A percentile compares a stretch with the other conserved stretches of the same genome.
Evolutionary conservation across 2,888 invertebrate genomes (phyloP).

Genomic region (Colletes collaris): DNA sequence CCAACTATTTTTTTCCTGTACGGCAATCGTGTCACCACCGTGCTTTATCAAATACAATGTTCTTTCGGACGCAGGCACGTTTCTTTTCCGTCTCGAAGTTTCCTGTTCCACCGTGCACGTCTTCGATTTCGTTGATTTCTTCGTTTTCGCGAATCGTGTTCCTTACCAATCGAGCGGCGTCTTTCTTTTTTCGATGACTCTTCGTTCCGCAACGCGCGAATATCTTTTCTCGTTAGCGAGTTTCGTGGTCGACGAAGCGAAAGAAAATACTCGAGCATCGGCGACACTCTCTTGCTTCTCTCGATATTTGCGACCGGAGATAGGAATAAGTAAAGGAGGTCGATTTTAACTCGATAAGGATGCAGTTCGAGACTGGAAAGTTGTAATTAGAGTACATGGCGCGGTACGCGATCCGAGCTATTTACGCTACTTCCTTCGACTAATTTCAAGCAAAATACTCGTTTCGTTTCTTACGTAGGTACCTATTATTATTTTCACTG

Average conservation of each 20-base stretch:
- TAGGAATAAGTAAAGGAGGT: background rate
- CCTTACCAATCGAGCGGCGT: too few relatives aligned
- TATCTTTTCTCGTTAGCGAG: conserved; percentile 23
- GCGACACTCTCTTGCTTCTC: background rate
- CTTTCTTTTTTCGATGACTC: background rate
- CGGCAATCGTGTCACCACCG: conserved; percentile 41
- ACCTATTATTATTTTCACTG: too few relatives aligned
- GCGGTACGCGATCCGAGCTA: background rate
- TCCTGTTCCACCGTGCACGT: too few relatives aligned
- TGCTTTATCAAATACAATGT: conserved; percentile 26
- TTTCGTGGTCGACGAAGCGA: background rate
- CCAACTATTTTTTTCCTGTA: conserved; percentile 20
- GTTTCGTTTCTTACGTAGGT: too few relatives aligned
- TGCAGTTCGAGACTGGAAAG: conserved; percentile 1
- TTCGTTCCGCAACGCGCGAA: conserved; percentile 5
- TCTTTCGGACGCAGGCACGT: too few relatives aligned
- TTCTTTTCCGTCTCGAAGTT: background rate
- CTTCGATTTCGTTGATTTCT: background rate
- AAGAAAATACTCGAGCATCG: conserved; percentile 1
- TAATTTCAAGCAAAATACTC: conserved; percentile 3
- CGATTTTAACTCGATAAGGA: conserved; percentile 6
- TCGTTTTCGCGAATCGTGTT: background rate
- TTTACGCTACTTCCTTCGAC: background rate
- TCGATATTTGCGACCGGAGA: background rate
- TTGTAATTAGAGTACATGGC: conserved; percentile 13